phyloP scores from a whole-genome alignment of 2,113 vertebrate genomes.

The Upupa epops region DNA sequence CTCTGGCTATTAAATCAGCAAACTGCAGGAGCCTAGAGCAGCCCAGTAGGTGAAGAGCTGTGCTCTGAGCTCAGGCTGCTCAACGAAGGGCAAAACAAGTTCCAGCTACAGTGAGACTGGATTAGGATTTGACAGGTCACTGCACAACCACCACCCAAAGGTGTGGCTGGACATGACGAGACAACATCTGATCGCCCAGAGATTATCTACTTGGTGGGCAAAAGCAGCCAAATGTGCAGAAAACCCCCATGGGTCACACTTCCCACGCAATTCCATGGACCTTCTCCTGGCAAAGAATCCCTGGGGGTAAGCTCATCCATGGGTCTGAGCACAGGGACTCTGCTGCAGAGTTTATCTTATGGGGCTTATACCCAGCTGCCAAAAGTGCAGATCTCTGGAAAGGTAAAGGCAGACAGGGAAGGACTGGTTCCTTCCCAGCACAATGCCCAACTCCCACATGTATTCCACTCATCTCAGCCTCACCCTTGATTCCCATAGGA shows the following conservation, averaged over 20 bases:
- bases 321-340: neutral
- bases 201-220: neutral
- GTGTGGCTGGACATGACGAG: neutral
- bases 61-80: neutral
- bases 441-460: neutral
- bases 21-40: neutral
- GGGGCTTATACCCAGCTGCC: neutral
- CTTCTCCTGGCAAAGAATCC: neutral
- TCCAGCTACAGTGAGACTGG: neutral
- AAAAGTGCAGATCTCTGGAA: neutral
- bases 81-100: neutral
- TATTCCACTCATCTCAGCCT: neutral
- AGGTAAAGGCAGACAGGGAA: neutral
- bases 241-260: neutral
- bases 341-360: rapidly evolving
- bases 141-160: neutral
- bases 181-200: neutral
- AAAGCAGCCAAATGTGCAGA: neutral
- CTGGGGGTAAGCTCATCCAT: neutral
- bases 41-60: neutral
- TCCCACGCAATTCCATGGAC: rapidly evolving
- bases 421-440: neutral
- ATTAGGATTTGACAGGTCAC: neutral
- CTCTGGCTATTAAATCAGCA: neutral
- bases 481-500: neutral